phyloP scores from a whole-genome alignment of 2,888 invertebrate genomes.

The Pyrocoelia pectoralis region DNA sequence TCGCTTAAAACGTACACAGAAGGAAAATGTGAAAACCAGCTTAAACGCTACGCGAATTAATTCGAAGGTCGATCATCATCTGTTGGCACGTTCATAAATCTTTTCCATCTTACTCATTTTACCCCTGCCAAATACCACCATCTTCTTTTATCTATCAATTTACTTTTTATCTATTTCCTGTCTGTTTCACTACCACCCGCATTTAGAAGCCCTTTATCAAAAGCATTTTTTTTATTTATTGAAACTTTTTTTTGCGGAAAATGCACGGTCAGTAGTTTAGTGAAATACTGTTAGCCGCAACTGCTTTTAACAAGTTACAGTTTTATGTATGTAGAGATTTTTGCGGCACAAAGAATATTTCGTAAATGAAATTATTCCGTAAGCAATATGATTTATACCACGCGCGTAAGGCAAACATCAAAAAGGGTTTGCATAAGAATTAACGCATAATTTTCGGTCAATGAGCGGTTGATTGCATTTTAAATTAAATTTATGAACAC shows the following conservation, averaged over 20 bases:
- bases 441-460: not conserved
- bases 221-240: conserved; percentile 41
- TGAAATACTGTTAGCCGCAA: not conserved
- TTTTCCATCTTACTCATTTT: conserved; percentile 46
- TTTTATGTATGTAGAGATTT: not conserved
- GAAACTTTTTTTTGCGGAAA: conserved; percentile 37
- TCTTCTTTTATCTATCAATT: conserved; percentile 49
- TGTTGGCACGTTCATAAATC: conserved; percentile 51
- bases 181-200: conserved; percentile 46
- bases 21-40: too few relatives aligned
- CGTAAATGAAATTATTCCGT: too few relatives aligned
- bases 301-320: not conserved
- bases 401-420: not conserved
- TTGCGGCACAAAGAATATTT: too few relatives aligned
- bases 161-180: conserved; percentile 49
- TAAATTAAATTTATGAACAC: conserved; percentile 1
- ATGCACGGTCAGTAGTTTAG: conserved; percentile 41
- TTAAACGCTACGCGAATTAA: too few relatives aligned
- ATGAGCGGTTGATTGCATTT: not conserved
- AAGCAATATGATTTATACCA: too few relatives aligned
- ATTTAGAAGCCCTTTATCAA: conserved; percentile 42
- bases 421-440: not conserved
- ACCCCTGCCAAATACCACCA: conserved; percentile 39
- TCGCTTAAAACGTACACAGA: too few relatives aligned
- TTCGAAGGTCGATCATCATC: conserved; percentile 49